Conservation (phyloP, 2,113 vertebrate genomes). For the Triplophysa rosa region DNA sequence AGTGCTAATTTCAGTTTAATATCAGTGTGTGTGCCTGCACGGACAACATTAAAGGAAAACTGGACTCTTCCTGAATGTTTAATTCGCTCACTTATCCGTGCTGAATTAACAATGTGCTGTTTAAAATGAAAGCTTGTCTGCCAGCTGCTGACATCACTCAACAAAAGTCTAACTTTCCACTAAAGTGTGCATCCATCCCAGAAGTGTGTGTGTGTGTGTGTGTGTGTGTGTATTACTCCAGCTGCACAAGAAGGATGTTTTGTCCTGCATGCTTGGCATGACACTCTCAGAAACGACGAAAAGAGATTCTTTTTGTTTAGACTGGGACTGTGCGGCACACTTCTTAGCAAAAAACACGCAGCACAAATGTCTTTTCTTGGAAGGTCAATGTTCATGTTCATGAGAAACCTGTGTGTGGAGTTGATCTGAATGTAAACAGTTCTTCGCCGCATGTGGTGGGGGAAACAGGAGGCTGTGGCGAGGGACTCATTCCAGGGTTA, state of each 20-base stretch:
- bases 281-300: conserved; percentile 15
- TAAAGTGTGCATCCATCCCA: conserved; percentile 27
- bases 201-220: conserved; percentile 7
- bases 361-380: conserved; percentile 1
- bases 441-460: neutral
- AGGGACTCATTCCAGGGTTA: neutral
- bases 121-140: conserved; percentile 19
- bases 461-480: neutral
- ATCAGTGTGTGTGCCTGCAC: neutral
- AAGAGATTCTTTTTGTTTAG: conserved; percentile 9
- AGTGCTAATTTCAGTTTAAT: neutral
- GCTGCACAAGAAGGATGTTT: conserved; percentile 34
- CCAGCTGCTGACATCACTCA: conserved; percentile 41
- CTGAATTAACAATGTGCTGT: conserved; percentile 11
- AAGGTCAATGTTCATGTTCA: neutral
- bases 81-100: neutral
- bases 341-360: neutral
- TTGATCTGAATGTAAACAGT: conserved; percentile 13
- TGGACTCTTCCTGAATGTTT: neutral
- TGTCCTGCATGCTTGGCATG: conserved; percentile 15
- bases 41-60: conserved; percentile 6
- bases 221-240: conserved; percentile 11
- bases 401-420: conserved; percentile 12
- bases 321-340: neutral
- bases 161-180: conserved; percentile 41